A percentile compares a stretch with the other conserved stretches of the same genome.
These are phyloP conservation scores for Micropoecilia bifurca DNA, from an alignment of 2,797 vertebrate species.

Conservation along the genomic window DNA sequence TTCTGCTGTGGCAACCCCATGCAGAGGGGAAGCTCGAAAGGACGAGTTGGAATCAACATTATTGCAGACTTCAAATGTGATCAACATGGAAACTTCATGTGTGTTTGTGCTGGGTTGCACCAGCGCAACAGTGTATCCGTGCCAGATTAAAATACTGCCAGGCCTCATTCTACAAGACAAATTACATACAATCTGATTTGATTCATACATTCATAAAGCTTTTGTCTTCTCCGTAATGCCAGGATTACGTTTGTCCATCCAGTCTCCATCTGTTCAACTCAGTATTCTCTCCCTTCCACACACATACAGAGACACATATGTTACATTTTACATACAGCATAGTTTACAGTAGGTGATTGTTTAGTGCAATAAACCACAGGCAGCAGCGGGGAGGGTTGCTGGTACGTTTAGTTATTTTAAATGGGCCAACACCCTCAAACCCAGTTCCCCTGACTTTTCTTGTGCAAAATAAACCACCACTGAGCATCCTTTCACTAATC, in stretches of 20 bases:
- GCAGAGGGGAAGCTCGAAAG: background rate
- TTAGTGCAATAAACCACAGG: background rate
- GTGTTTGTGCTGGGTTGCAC: background rate
- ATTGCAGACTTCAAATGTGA: background rate
- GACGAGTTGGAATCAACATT: background rate
- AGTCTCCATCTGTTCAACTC: constrained; percentile 59
- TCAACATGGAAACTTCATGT: background rate
- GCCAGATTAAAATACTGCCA: background rate
- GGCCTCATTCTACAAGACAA: constrained; percentile 7
- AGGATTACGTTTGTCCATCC: constrained; percentile 62
- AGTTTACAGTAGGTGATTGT: constrained; percentile 15
- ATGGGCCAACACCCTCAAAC: constrained; percentile 50
- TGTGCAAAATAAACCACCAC: constrained; percentile 49
- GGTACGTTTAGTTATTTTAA: constrained; percentile 55
- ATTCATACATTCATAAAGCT: constrained; percentile 46
- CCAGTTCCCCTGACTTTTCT: constrained; percentile 28
- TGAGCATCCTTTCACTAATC: constrained; percentile 66
- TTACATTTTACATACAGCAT: background rate
- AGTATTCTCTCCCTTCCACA: constrained; percentile 16
- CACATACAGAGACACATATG: background rate
- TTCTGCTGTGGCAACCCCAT: background rate
- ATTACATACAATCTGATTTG: constrained; percentile 41
- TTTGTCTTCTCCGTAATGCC: constrained; percentile 50
- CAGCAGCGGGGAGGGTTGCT: constrained; percentile 21
- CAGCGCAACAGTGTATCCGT: background rate